These are phyloP conservation scores for Drosophila orosa DNA, from an alignment of 1,140 invertebrate genomes.

Conservation along the genomic window DNA sequence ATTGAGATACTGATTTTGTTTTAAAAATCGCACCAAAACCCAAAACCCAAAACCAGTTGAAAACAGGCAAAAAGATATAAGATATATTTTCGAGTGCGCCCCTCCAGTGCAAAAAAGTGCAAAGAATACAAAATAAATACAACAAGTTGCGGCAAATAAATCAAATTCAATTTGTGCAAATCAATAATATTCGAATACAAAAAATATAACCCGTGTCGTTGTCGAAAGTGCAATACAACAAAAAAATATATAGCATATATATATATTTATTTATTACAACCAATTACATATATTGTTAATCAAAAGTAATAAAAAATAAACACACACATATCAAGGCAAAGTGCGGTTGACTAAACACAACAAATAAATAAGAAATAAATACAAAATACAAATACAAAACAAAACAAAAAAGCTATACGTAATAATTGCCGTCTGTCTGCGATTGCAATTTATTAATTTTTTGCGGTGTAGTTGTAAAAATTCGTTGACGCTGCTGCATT, in stretches of 20 bases:
- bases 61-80: slow-evolving; percentile 45
- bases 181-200: slow-evolving; percentile 66
- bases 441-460: slow-evolving; percentile 57
- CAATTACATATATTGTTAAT: slow-evolving; percentile 60
- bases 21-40: slow-evolving; percentile 66
- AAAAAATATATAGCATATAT: slow-evolving; percentile 30
- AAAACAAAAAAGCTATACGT: slow-evolving; percentile 29
- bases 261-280: slow-evolving; percentile 38
- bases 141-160: slow-evolving; percentile 17
- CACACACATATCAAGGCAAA: slow-evolving; percentile 46
- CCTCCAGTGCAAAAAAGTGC: slow-evolving; percentile 28
- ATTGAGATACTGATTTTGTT: slow-evolving; percentile 72
- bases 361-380: slow-evolving; percentile 27
- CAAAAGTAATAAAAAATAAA: slow-evolving; percentile 44
- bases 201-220: slow-evolving; percentile 38
- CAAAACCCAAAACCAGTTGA: slow-evolving; percentile 49
- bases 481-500: slow-evolving; percentile 49
- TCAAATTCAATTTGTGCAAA: slow-evolving; percentile 53
- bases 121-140: slow-evolving; percentile 1
- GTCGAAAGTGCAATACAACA: slow-evolving; percentile 66
- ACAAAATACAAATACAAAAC: slow-evolving; percentile 26
- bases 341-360: slow-evolving; percentile 36
- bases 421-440: slow-evolving; percentile 13
- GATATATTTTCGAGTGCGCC: slow-evolving; percentile 30
- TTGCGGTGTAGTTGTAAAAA: slow-evolving; percentile 60